Evolutionary conservation across 2,797 vertebrate genomes (phyloP).

Genomic region (Clarias pachynema): DNA sequence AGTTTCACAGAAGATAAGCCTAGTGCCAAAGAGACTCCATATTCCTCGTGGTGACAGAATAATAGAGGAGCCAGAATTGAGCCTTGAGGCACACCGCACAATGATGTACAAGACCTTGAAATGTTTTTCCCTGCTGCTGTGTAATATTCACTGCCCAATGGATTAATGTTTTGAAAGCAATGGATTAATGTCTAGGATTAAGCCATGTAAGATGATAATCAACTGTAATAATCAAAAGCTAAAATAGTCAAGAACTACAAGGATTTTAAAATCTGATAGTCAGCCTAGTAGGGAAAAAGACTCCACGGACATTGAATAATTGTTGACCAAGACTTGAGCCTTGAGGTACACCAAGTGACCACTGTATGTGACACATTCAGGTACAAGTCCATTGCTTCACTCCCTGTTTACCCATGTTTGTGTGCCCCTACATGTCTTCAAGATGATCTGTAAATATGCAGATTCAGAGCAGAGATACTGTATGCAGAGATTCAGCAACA

Average conservation of each 20-base stretch:
- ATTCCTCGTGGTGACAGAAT: background rate
- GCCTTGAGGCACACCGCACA: background rate
- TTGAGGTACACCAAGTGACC: background rate
- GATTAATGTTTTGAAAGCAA: background rate
- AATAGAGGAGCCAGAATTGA: background rate
- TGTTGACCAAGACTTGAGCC: background rate
- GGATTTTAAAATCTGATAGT: constrained; percentile 92
- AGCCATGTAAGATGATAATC: background rate
- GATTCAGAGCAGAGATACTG: no score
- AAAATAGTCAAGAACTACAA: constrained; percentile 79
- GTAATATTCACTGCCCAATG: background rate
- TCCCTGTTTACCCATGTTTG: no score
- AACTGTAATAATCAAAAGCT: background rate
- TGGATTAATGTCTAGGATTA: no score
- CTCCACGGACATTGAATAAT: background rate
- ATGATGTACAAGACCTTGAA: background rate
- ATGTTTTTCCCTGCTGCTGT: background rate
- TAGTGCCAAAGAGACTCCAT: background rate
- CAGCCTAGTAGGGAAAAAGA: constrained; percentile 40
- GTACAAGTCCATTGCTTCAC: background rate
- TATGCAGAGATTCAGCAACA: no score
- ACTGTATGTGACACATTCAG: no score
- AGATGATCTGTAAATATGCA: no score
- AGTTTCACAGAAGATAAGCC: constrained; percentile 84
- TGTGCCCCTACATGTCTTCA: no score